phyloP scores from a whole-genome alignment of 2,797 vertebrate species.

The Nyctalus aviator region DNA sequence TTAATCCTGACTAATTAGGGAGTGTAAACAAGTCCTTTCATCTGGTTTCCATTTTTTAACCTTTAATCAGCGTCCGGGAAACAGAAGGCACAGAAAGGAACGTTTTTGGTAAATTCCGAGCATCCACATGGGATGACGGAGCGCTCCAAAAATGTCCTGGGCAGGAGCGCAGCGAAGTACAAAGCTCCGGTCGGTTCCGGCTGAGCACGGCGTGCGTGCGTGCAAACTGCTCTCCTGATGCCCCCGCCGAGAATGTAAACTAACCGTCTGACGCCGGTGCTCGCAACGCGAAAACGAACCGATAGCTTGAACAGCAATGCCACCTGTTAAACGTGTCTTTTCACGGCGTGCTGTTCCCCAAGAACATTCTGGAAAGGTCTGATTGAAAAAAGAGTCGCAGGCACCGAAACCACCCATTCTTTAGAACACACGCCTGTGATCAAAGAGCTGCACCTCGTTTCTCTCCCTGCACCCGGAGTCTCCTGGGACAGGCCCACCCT shows the following conservation, averaged over 20 bases:
- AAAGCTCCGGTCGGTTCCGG: not conserved
- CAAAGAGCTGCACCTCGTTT: not conserved
- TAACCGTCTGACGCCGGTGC: not conserved
- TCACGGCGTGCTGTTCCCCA: not conserved
- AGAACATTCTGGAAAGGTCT: not conserved
- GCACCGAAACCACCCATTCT: not conserved
- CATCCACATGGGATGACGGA: slow-evolving; percentile 1
- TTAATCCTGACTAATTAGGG: not conserved
- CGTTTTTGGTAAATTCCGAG: not conserved
- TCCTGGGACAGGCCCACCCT: rapidly evolving
- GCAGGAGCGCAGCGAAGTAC: not conserved
- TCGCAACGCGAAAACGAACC: not conserved
- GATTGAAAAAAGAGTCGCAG: not conserved
- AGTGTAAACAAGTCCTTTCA: slow-evolving; percentile 11
- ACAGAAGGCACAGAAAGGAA: not conserved
- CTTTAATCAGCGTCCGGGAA: slow-evolving; percentile 36
- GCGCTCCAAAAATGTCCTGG: not conserved
- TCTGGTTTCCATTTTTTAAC: slow-evolving; percentile 60
- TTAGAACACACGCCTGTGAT: not conserved
- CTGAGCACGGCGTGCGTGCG: not conserved
- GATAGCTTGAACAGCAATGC: not conserved
- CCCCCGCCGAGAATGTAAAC: not conserved
- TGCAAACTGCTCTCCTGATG: not conserved
- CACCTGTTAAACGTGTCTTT: not conserved
- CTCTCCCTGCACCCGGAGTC: not conserved